These are phyloP conservation scores for Epizoanthus stellaris DNA, from an alignment of 92 coral and sea anemone genomes.

Conservation along the genomic window DNA sequence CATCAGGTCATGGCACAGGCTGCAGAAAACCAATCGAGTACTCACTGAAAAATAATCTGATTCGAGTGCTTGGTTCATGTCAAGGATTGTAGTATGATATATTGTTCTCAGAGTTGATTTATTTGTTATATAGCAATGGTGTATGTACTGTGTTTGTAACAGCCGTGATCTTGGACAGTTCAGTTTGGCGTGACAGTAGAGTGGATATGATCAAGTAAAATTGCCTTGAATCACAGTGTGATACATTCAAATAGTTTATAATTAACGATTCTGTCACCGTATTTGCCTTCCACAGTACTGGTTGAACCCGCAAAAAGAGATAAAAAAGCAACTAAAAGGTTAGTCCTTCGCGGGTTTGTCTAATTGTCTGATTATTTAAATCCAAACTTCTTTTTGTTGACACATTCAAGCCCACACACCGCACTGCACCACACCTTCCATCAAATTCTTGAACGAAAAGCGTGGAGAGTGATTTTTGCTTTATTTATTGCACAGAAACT, in stretches of 20 bases:
- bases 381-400: constrained; percentile 11
- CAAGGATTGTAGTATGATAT: not conserved
- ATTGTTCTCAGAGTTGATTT: not conserved
- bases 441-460: not conserved
- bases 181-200: constrained; percentile 26
- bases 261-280: constrained; percentile 27
- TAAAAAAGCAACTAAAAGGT: constrained; percentile 94
- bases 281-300: constrained; percentile 75
- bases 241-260: constrained; percentile 7
- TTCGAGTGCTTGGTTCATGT: not conserved
- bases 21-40: not conserved
- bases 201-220: no score
- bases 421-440: not conserved
- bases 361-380: constrained; percentile 10
- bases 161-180: not conserved
- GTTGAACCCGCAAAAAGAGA: constrained; percentile 91
- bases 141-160: not conserved
- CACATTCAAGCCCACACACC: constrained; percentile 9
- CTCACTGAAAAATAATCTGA: not conserved
- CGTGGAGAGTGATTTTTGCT: not conserved
- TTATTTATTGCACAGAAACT: no score
- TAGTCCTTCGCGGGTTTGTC: not conserved
- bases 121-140: not conserved
- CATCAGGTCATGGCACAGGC: no score
- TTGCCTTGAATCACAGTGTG: no score